Conservation (phyloP, 2,888 invertebrate genomes). For the Villa cingulata region DNA sequence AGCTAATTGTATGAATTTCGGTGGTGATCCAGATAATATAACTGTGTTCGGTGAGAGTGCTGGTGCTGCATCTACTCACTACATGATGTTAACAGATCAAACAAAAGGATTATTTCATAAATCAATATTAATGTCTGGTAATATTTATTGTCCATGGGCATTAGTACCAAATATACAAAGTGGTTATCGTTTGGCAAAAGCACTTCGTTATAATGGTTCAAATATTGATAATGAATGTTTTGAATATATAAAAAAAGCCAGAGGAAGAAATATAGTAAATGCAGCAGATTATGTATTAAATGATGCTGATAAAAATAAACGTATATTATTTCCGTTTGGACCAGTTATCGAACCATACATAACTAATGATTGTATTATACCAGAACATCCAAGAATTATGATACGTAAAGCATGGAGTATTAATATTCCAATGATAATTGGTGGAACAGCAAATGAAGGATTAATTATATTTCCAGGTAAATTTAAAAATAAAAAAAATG, state of each 20-base stretch:
- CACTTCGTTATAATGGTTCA: slow-evolving; percentile 28
- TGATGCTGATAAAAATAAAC: slow-evolving; percentile 26
- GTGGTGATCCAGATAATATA: slow-evolving; percentile 40
- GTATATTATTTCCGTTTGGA: slow-evolving; percentile 27
- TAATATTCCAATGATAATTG: slow-evolving; percentile 28
- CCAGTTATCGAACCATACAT: slow-evolving; percentile 31
- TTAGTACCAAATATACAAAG: slow-evolving; percentile 24
- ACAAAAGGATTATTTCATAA: slow-evolving; percentile 34
- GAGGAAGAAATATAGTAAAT: slow-evolving; percentile 25
- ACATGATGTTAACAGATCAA: slow-evolving; percentile 38
- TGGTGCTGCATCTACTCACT: slow-evolving; percentile 38
- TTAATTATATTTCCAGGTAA: slow-evolving; percentile 28
- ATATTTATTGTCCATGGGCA: slow-evolving; percentile 28
- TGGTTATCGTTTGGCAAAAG: slow-evolving; percentile 28
- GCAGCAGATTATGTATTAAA: slow-evolving; percentile 22
- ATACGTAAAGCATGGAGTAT: slow-evolving; percentile 28
- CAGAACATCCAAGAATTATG: slow-evolving; percentile 20
- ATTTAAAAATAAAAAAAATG: not conserved
- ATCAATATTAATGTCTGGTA: slow-evolving; percentile 31
- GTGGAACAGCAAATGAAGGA: slow-evolving; percentile 32
- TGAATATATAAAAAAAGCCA: slow-evolving; percentile 28
- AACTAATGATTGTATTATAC: slow-evolving; percentile 26
- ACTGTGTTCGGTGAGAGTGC: slow-evolving; percentile 43
- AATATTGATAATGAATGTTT: slow-evolving; percentile 28
- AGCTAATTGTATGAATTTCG: slow-evolving; percentile 37